Base-by-base conservation (phyloP, 2,888 invertebrate genomes). In the Pterobdella sp. region DNA sequence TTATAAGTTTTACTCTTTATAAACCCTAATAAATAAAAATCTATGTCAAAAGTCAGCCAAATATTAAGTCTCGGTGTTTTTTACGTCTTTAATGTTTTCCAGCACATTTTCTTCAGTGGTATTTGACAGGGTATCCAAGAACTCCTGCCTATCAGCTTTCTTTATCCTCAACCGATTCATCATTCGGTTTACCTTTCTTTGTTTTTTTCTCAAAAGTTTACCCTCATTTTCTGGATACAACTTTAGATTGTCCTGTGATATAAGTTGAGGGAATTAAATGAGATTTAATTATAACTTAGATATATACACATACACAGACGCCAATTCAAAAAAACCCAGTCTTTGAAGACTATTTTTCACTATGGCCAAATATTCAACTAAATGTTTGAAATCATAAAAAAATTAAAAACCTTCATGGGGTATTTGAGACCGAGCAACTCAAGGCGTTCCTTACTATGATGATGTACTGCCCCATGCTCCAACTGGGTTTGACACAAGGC, bases 391-490 rank as follows among this genome's bases (percentile, higher is more conserved):
- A n/a, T n/a, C n/a, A n/a, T n/a, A n/a, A n/a, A n/a, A n/a, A n/a
- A n/a, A n/a, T n/a, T n/a, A n/a, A n/a, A n/a, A n/a, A 56, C 60
- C 76, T 82, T 82, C 31, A 79, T 78, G 78, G 82, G 83, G 10
- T 71, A 71, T 29, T 71, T 56, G 34, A 82, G 79, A 31, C 84
- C 84, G 75, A 83, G 81, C 73, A 82, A 80, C 2, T 93, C 88
- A 77, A 91, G 87, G 85, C 89, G 92, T 81, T 94, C 93, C 85
- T 93, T 94, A 78, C 93, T 94, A 80, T 94, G 91, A 84, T 95
- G 94, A 60, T 90, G 90, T 0, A 93, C 92, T 42, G 94, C 94
- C 18, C 95, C 95, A 85, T 94, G 92, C 78, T 90, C 87, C 74
- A 95, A 84, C 82, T 95, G 94, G 85, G 89, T 92, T 81, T 89